Evolutionary conservation across 2,888 invertebrate genomes (phyloP), one percentile per base, ranked within the genome.

Genomic region (Linnaemya vulpina): DNA sequence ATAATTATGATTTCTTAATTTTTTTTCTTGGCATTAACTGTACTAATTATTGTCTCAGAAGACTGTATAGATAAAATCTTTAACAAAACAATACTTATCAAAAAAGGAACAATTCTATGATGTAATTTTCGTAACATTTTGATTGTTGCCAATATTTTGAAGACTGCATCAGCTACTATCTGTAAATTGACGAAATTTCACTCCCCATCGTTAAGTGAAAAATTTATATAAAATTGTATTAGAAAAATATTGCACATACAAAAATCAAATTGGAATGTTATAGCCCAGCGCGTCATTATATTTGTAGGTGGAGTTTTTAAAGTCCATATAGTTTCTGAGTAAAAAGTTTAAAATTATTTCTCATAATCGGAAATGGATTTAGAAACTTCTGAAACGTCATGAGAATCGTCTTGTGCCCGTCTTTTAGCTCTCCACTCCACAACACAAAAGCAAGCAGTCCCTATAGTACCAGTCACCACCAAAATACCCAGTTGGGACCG

Each of bases 401-500:
- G 81, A 10, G 88, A 88, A 49, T 89, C 90, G 38, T 89, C 88
- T 13, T 87, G 88, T 49, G 89, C 88, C 46, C 91, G 89, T 65
- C 91, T 88, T 84, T 92, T 92, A 60, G 90, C 90, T 65, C 90
- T 88, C 95, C 95, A 95, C 91, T 97, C 97, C 7, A 97, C 96
- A 74, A 94, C 91, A 88, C 96, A 96, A 92, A 97, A 98, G 3
- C 95, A 93, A 0, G 94, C 93, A 0, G 97, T 96, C 67, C 97
- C 97, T 10, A 96, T 88, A 0, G 96, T 94, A 0, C 95, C 95
- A n/a, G 95, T 93, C 0, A 95, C 92, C 2, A 95, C 93, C 13
- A 98, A 93, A 53, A 97, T 95, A 0, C 93, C 93, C 76, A 98
- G 92, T 90, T 98, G 97, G 13, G 94, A 93, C 49, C 96, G 94